A percentile compares a stretch with the other conserved stretches of the same genome.
phyloP scores from a whole-genome alignment of 2,888 invertebrate genomes.

The Euspilapteryx auroguttella region DNA sequence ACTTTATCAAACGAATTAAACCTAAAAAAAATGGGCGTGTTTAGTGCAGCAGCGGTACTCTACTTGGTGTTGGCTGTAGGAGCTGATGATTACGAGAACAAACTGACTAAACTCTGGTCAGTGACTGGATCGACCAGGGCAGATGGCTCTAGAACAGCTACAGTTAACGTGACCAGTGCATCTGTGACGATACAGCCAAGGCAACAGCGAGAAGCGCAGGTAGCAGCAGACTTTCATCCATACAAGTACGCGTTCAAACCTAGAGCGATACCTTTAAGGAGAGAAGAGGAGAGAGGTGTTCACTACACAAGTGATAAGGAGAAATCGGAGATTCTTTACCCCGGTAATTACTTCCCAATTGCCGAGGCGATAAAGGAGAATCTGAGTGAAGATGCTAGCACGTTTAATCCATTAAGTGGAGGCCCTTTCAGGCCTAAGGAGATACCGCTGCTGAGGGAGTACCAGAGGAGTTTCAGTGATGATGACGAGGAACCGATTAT shows the following conservation, averaged over 20 bases:
- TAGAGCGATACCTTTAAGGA: constrained; percentile 27
- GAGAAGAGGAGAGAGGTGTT: constrained; percentile 22
- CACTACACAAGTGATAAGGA: constrained; percentile 30
- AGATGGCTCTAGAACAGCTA: constrained; percentile 24
- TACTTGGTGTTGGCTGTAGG: constrained; percentile 17
- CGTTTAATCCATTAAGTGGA: constrained; percentile 13
- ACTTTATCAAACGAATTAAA: constrained; percentile 14
- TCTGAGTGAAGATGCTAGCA: constrained; percentile 12
- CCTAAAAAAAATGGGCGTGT: too few species aligned
- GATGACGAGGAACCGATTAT: constrained; percentile 24
- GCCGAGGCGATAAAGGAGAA: constrained; percentile 44
- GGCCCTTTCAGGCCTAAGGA: constrained; percentile 27
- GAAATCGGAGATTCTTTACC: constrained; percentile 41
- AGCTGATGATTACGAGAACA: constrained; percentile 27
- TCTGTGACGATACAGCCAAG: constrained; percentile 26
- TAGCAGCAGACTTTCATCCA: constrained; percentile 8
- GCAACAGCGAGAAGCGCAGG: constrained; percentile 5
- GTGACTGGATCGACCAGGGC: constrained; percentile 22
- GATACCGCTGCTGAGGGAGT: constrained; percentile 38
- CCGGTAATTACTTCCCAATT: constrained; percentile 51
- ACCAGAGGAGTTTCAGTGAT: constrained; percentile 32
- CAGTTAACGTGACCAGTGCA: constrained; percentile 37
- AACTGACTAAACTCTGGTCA: constrained; percentile 36
- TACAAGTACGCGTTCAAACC: constrained; percentile 33
- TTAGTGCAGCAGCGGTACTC: too few species aligned